Percentiles rank a stretch among this genome's conserved stretches.
Evolutionary conservation across 2,888 invertebrate species (phyloP).

Genomic region (Eurytoma adleriae): DNA sequence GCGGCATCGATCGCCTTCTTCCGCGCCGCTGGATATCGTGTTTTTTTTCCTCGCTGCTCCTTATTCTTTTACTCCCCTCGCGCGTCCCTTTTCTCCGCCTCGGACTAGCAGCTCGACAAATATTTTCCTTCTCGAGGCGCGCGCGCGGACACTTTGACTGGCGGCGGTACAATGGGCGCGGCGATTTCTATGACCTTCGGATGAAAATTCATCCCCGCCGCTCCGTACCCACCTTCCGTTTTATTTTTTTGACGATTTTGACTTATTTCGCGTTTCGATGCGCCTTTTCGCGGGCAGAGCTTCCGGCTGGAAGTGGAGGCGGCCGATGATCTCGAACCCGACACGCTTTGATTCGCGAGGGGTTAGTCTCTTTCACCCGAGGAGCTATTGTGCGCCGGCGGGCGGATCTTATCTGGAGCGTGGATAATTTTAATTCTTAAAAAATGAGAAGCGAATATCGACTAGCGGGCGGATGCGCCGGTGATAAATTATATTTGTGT

Average conservation of each 20-base stretch:
- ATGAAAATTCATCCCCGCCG: conserved; percentile 6
- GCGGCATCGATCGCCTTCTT: conserved; percentile 8
- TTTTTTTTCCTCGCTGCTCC: conserved; percentile 4
- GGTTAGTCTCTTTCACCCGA: background rate
- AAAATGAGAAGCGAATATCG: conserved; percentile 34
- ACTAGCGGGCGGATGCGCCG: background rate
- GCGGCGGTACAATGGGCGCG: background rate
- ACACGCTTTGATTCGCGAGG: conserved; percentile 15
- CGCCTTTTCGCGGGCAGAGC: background rate
- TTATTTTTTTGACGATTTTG: conserved; percentile 29
- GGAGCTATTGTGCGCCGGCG: background rate
- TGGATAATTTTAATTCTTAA: conserved; percentile 52
- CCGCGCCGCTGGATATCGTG: conserved; percentile 6
- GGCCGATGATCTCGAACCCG: conserved; percentile 9
- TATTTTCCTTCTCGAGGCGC: conserved; percentile 54
- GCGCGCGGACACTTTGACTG: background rate
- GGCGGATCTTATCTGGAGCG: conserved; percentile 16
- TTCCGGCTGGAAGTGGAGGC: background rate
- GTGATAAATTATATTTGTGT: background rate
- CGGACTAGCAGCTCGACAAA: conserved; percentile 54
- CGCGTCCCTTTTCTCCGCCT: conserved; percentile 35
- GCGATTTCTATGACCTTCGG: background rate
- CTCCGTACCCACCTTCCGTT: background rate
- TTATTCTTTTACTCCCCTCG: conserved; percentile 11
- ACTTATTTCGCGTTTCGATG: conserved; percentile 7